phyloP scores from a whole-genome alignment of 1,140 invertebrate genomes.

The Cherax quadricarinatus region DNA sequence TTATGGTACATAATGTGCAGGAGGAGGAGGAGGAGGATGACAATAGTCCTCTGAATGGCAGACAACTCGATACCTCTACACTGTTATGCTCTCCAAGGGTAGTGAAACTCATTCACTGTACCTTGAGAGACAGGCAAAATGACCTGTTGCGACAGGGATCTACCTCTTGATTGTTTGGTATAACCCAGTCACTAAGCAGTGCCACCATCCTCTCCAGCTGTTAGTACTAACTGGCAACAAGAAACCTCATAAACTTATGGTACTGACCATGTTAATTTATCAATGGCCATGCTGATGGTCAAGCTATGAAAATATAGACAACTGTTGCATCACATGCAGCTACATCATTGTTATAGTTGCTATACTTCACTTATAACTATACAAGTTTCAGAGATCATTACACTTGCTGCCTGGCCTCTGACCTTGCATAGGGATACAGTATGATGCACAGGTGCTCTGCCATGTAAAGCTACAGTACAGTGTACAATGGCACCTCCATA shows the following conservation, averaged over 20 bases:
- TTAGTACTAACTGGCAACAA: neutral
- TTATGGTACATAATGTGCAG: neutral
- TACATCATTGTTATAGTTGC: neutral
- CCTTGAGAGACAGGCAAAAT: neutral
- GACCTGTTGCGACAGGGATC: neutral
- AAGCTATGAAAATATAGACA: neutral
- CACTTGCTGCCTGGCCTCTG: too few species aligned
- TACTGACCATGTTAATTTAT: neutral
- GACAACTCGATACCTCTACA: neutral
- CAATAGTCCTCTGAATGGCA: neutral
- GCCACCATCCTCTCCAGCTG: neutral
- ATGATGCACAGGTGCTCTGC: too few species aligned
- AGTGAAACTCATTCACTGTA: neutral
- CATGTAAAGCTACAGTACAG: neutral
- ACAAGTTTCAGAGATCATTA: neutral
- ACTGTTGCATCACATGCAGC: neutral
- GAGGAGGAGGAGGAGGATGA: neutral
- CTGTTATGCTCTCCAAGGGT: conserved; percentile 3
- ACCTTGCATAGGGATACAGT: too few species aligned
- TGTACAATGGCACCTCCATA: neutral
- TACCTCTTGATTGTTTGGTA: neutral
- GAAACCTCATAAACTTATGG: neutral
- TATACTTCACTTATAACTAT: too few species aligned
- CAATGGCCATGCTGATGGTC: neutral
- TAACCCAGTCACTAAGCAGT: neutral